Conservation (phyloP, 1,140 invertebrate genomes). For the Bombus confusus region DNA sequence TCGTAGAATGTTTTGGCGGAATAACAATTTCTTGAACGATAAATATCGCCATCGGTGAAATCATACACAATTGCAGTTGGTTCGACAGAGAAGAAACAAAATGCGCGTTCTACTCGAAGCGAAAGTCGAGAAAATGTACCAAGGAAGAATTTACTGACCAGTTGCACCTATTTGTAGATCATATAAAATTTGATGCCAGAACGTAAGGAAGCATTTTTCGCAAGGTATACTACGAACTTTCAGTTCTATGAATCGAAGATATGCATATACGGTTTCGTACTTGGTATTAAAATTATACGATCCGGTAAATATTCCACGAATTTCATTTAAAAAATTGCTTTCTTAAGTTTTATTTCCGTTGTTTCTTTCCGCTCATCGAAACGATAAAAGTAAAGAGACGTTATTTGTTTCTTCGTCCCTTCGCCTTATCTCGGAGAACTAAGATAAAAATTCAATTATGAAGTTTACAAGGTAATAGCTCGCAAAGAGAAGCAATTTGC, state of each 20-base stretch:
- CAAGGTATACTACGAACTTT: background rate
- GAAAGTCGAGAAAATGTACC: background rate
- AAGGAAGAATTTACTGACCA: background rate
- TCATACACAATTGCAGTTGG: background rate
- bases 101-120: background rate
- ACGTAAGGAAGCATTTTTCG: background rate
- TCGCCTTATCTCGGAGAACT: too few relatives aligned
- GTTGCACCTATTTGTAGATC: background rate
- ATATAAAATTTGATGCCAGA: constrained; percentile 6
- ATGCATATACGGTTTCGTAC: too few relatives aligned
- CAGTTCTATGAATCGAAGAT: background rate
- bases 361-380: background rate
- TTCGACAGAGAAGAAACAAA: background rate
- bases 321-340: background rate
- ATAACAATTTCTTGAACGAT: background rate
- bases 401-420: too few relatives aligned
- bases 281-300: background rate
- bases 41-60: background rate
- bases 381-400: too few relatives aligned
- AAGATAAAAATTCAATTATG: background rate
- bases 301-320: background rate
- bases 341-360: background rate
- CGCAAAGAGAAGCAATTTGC: background rate
- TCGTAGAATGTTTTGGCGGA: background rate
- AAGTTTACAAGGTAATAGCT: background rate